phyloP scores from a whole-genome alignment of 2,113 vertebrate genomes.

The Eurypyga helias region DNA sequence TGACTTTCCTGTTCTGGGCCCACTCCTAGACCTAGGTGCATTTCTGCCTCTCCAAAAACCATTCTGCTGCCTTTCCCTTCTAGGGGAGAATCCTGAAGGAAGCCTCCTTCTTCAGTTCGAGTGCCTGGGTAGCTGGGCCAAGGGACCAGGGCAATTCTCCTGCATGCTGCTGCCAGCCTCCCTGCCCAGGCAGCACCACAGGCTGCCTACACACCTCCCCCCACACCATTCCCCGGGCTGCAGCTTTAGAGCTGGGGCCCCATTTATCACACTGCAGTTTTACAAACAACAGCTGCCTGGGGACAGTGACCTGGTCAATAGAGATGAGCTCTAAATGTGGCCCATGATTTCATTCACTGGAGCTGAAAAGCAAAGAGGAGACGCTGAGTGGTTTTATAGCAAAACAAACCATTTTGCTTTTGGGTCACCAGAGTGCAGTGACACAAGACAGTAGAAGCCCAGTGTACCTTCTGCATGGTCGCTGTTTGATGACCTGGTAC shows the following conservation, averaged over 20 bases:
- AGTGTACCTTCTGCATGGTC: not conserved
- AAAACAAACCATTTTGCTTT: not conserved
- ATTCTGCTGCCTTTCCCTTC: not conserved
- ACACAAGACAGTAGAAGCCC: not conserved
- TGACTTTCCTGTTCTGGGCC: not conserved
- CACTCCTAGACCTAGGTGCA: accelerated
- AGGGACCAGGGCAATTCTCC: not conserved
- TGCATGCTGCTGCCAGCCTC: accelerated
- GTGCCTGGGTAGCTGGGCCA: not conserved
- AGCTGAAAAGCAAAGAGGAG: not conserved
- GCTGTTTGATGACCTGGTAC: not conserved
- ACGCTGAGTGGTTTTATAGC: not conserved
- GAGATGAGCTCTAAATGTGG: not conserved
- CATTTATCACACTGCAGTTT: not conserved
- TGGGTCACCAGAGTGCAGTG: not conserved
- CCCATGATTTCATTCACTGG: not conserved
- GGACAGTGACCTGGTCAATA: not conserved
- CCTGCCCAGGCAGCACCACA: not conserved
- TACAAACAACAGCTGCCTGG: not conserved
- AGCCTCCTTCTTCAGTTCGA: accelerated
- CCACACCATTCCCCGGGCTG: not conserved
- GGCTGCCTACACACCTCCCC: accelerated
- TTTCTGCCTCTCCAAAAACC: not conserved
- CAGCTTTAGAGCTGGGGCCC: not conserved
- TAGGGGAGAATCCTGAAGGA: not conserved